These are phyloP conservation scores for Danionella dracula DNA, from an alignment of 2,797 vertebrate species.

Conservation along the genomic window DNA sequence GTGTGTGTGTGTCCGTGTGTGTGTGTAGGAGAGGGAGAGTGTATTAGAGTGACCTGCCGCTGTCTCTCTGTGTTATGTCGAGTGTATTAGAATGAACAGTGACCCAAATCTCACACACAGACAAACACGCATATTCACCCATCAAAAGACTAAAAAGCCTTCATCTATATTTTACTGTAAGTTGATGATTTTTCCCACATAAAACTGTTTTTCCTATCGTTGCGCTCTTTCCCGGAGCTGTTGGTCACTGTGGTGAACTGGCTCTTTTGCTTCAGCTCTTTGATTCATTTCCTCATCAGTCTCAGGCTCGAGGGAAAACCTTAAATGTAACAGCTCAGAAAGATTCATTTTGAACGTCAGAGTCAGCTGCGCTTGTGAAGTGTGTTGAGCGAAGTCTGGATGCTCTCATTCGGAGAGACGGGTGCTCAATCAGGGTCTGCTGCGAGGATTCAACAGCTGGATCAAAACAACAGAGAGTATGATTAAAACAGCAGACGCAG, in stretches of 20 bases:
- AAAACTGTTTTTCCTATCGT: constrained; percentile 14
- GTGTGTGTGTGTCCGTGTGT: neutral
- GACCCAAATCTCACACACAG: constrained; percentile 20
- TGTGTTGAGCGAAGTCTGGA: constrained; percentile 9
- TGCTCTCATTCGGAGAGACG: neutral
- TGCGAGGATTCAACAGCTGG: constrained; percentile 1
- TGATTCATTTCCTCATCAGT: constrained; percentile 25
- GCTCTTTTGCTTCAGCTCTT: constrained; percentile 10
- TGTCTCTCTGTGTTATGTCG: constrained; percentile 5
- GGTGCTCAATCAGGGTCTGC: neutral
- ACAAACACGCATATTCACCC: constrained; percentile 17
- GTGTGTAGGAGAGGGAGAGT: neutral
- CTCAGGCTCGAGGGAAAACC: constrained; percentile 1
- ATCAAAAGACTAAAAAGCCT: constrained; percentile 6
- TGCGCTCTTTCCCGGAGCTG: neutral
- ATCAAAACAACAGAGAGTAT: neutral
- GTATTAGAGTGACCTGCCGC: neutral
- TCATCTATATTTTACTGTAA: neutral
- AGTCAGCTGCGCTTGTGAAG: constrained; percentile 15
- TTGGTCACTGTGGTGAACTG: constrained; percentile 10
- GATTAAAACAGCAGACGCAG: neutral
- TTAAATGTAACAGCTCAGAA: constrained; percentile 1
- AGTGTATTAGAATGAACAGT: constrained; percentile 22
- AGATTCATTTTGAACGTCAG: constrained; percentile 18
- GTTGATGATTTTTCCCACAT: neutral